Conservation (phyloP, 2,113 vertebrate species). For the Lophius piscatorius region DNA sequence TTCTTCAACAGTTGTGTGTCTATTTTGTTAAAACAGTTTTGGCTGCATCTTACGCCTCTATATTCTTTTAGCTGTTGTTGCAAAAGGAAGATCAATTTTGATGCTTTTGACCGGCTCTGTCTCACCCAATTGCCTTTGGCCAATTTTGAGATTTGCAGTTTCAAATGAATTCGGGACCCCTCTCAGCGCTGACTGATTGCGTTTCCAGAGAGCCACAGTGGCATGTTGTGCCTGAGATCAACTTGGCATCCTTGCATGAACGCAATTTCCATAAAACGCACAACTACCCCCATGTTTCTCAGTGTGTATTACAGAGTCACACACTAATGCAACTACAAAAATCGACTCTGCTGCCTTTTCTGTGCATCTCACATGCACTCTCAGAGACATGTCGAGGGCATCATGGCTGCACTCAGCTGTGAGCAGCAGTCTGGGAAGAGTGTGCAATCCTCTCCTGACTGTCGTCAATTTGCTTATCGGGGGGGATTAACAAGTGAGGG, state of each 20-base stretch:
- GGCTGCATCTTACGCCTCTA: not conserved
- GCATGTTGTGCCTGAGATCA: slow-evolving; percentile 60
- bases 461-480: slow-evolving; percentile 93
- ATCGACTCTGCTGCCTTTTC: slow-evolving; percentile 13
- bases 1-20: slow-evolving; percentile 11
- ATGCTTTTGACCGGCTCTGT: slow-evolving; percentile 48
- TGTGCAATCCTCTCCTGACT: slow-evolving; percentile 82
- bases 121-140: slow-evolving; percentile 54
- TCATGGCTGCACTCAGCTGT: slow-evolving; percentile 78
- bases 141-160: slow-evolving; percentile 65
- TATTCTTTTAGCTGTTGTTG: not conserved
- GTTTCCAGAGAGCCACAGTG: slow-evolving; percentile 66
- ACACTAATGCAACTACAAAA: slow-evolving; percentile 22
- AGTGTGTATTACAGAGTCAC: slow-evolving; percentile 23
- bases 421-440: slow-evolving; percentile 78
- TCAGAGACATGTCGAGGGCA: slow-evolving; percentile 6
- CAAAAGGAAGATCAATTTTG: slow-evolving; percentile 46
- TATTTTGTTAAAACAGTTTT: not conserved
- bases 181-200: slow-evolving; percentile 63
- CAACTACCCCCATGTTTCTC: slow-evolving; percentile 47
- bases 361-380: slow-evolving; percentile 1
- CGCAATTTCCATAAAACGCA: slow-evolving; percentile 64
- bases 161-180: slow-evolving; percentile 66
- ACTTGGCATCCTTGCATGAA: slow-evolving; percentile 58
- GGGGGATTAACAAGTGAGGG: slow-evolving; percentile 85